A percentile compares a stretch with the other conserved stretches of the same genome.
These are phyloP conservation scores for Elysia chlorotica DNA, from an alignment of 1,140 invertebrate genomes.

Conservation along the genomic window DNA sequence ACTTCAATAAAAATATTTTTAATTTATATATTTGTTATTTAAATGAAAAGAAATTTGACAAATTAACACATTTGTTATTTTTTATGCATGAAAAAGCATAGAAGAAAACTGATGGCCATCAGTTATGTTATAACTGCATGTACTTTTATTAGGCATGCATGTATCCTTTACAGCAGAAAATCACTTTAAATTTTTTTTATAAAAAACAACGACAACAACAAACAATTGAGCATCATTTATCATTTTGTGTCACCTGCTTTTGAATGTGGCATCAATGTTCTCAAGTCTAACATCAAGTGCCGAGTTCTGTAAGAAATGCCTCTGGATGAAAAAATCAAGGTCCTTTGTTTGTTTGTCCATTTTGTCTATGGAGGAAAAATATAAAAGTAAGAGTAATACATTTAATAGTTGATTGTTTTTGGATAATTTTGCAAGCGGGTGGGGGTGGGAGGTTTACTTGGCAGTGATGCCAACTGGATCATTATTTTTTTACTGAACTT, in stretches of 20 bases:
- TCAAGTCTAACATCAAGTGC: constrained; percentile 94
- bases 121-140: not conserved
- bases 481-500: not conserved
- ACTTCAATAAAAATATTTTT: too few relatives aligned
- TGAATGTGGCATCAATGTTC: constrained; percentile 91
- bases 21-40: too few relatives aligned
- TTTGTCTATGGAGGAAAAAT: constrained; percentile 39
- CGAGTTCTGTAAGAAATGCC: constrained; percentile 89
- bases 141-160: too few relatives aligned
- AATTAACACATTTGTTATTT: not conserved
- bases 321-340: constrained; percentile 88
- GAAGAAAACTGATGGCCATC: not conserved
- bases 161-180: not conserved
- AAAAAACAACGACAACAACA: not conserved
- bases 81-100: not conserved
- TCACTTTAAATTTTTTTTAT: not conserved
- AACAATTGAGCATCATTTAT: too few relatives aligned
- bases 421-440: not conserved
- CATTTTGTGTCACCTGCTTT: constrained; percentile 66
- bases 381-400: not conserved
- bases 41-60: too few relatives aligned
- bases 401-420: not conserved
- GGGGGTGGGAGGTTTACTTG: too few relatives aligned
- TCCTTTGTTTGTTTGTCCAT: constrained; percentile 93
- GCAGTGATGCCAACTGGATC: too few relatives aligned